Percentiles rank a stretch among this genome's conserved stretches.
These are phyloP conservation scores for Lophotis ruficrista DNA, from an alignment of 2,113 vertebrate species.

Conservation along the genomic window DNA sequence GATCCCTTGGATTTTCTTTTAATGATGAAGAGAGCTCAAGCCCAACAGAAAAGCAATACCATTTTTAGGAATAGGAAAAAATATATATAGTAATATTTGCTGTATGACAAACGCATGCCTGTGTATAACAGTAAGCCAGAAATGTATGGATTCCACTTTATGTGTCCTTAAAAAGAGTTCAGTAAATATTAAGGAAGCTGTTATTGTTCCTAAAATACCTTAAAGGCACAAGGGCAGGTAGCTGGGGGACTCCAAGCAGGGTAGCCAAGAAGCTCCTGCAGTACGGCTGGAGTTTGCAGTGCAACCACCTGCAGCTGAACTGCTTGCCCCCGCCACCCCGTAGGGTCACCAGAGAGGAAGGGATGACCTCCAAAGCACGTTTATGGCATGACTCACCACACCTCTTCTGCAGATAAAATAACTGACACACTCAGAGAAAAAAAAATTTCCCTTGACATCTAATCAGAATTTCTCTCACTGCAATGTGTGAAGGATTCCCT, in stretches of 20 bases:
- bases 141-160: neutral
- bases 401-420: neutral
- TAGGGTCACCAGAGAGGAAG: neutral
- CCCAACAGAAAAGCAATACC: neutral
- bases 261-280: neutral
- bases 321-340: neutral
- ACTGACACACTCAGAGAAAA: neutral
- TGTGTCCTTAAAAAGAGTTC: conserved; percentile 7
- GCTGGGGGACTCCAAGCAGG: neutral
- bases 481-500: neutral
- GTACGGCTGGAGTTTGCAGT: neutral
- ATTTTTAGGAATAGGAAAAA: neutral
- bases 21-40: neutral
- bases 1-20: neutral
- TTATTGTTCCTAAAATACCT: neutral
- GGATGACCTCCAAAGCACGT: rapidly evolving
- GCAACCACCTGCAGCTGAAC: neutral
- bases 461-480: neutral
- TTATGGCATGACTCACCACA: neutral
- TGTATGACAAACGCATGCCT: neutral
- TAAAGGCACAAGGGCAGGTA: neutral
- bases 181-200: neutral
- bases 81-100: neutral
- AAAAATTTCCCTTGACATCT: neutral
- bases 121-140: neutral